Base-by-base conservation (phyloP, 2,797 vertebrate species). In the Epinephelus malabaricus region DNA sequence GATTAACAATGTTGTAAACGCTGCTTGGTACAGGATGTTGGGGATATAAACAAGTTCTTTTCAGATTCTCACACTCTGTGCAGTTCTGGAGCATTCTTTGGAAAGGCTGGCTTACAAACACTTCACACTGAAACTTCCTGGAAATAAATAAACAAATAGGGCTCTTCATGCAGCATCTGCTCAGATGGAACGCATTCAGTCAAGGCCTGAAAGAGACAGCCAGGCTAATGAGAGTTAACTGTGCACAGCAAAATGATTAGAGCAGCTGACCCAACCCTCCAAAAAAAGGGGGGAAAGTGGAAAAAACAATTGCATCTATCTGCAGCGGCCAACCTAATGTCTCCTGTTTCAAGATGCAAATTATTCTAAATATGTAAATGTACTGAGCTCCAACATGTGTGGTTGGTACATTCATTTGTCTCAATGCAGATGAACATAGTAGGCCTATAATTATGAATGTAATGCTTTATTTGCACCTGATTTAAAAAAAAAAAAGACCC, bases 81-180 rank as follows among this genome's bases (percentile, higher is more conserved):
- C 47, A 47, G 69, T 83, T 87, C 76, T 91, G 73, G 56, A 86
- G 77, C 64, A 77, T 82, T 91, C 71, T 72, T 84, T 78, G 76
- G 77, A 80, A 88, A 68, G 67, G 64, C 71, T 85, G 85, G 78
- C 85, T 67, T 51, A 51, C 78, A 86, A 73, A 90, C 81, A 86
- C 85, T 86, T 86, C 78, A 82, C 61, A 71, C 78, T 76, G 82
- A 87, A 92, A 91, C 79, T 86, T 92, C 72, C 79, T 79, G 86
- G 80, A 91, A 89, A 92, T 84, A 91, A 92, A 91, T 84, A 92
- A 92, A 93, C 85, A 93, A 92, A 86, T 81, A 12, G 78, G 40
- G 74, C 88, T 90, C 80, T 86, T 88, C 83, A 81, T 81, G 85
- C 86, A 90, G 92, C 92, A 92, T 91, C 92, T 93, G 93, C 87